Base-by-base conservation (phyloP, 2,113 vertebrate genomes). In the Numenius arquata region DNA sequence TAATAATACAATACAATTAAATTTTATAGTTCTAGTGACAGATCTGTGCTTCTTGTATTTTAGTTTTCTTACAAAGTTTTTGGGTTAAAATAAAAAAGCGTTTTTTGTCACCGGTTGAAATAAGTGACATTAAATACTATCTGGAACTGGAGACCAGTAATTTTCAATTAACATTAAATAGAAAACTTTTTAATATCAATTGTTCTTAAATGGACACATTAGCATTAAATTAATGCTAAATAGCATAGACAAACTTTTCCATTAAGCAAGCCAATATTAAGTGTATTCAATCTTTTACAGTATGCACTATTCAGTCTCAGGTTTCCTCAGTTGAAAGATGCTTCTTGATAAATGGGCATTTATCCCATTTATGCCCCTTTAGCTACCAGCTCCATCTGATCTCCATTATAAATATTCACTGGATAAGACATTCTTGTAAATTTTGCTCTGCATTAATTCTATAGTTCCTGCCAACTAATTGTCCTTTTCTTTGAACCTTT, bases 201-300 rank as follows among this genome's bases (percentile, higher is more conserved):
- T 95, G 86, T 32, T 92, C 71, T 80, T 62, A 90, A 77, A 92
- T 82, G 72, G 63, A 30, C 26, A 92, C 11, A 65, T 85, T 72
- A 50, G 14, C 41, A 96, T 97, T 97, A 97, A 97, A 98, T 97
- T 97, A 97, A 73, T 55, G 50, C 21, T 97, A 98, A 36, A 89
- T 80, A 72, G 36, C 15, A 12, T 14, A 73, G 85, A 63, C 43
- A 85, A 93, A 90, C 18, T 85, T 96, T 90, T 95, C 71, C 50
- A 89, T 93, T 96, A 91, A 89, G 73, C 43, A 91, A 76, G 62
- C 18, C 55, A 87, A 65, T 81, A 89, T 94, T 92, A 94, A 94
- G 41, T 62, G 50, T 52, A 90, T 76, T 89, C 71, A 84, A 5
- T 59, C 43, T 84, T 91, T 86, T 56, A 75, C 4, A 14, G 20